Conservation (phyloP, 2,888 invertebrate genomes). For the Lepidocyrtinus sp. region DNA sequence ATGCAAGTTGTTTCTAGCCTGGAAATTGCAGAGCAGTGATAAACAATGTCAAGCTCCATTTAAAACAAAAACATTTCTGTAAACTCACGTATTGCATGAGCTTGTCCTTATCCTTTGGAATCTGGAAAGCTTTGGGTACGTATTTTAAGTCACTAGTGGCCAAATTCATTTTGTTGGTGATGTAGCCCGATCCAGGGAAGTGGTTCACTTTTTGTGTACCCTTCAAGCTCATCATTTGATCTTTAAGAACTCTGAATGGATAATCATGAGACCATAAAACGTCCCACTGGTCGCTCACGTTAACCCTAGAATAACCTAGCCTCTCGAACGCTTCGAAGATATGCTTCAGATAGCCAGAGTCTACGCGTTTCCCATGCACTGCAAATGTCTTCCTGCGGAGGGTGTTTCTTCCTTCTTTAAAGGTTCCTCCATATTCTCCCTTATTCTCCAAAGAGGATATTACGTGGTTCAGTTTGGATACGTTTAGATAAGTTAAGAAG, state of each 20-base stretch:
- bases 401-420: not conserved
- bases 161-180: conserved; percentile 93
- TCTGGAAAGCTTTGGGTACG: conserved; percentile 89
- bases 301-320: conserved; percentile 80
- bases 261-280: conserved; percentile 96
- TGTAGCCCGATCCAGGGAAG: conserved; percentile 92
- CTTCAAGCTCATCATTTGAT: conserved; percentile 77
- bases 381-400: conserved; percentile 57
- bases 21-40: conserved; percentile 9
- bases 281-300: conserved; percentile 76
- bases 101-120: conserved; percentile 83
- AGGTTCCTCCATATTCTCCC: not conserved
- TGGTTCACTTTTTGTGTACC: conserved; percentile 90
- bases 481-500: conserved; percentile 50
- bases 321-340: conserved; percentile 84
- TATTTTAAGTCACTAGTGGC: conserved; percentile 85
- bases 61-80: not conserved
- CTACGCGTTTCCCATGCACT: conserved; percentile 71
- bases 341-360: conserved; percentile 83
- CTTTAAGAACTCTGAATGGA: conserved; percentile 80
- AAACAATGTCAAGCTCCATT: conserved; percentile 10
- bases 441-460: not conserved
- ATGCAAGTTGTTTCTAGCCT: conserved; percentile 78
- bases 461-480: conserved; percentile 9
- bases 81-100: conserved; percentile 79